Base-by-base conservation (phyloP, 2,888 invertebrate genomes). In the Acrocera orbiculus region DNA sequence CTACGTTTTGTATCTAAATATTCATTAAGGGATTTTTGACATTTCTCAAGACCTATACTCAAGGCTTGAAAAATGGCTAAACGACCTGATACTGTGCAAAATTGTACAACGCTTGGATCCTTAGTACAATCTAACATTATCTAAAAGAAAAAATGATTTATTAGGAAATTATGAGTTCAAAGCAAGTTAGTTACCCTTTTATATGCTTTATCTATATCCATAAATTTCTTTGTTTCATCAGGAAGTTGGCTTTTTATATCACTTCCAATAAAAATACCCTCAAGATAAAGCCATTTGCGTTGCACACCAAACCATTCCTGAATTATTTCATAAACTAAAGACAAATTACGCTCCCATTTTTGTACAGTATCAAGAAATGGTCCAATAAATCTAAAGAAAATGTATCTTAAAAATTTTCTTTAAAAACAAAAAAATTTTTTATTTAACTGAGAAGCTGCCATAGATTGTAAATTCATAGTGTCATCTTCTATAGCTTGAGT, bases 1-100 rank as follows among this genome's bases (percentile, higher is more conserved):
- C 81, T 72, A 29, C 92, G 65, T 58, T 90, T 90, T 1, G 79
- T 74, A 54, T 86, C 86, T 42, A 92, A 63, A 54, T 90, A 92
- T 51, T 89, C 85, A 49, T 83, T 83, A 34, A 92, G 62, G 0
- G 89, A 87, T 54, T 90, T 90, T 58, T 89, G 89, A 56, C 90
- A 90, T 54, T 70, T 76, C 52, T 92, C 90, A 33, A 93, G 62
- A 2, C 82, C 83, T 13, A 63, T 38, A 30, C 75, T 75, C 27
- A 92, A 62, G 28, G 67, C 67, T 47, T 76, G 64, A 40, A 92
- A 76, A 47, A 87, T 85, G 25, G 70, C 65, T 28, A 82, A 63
- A 34, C 87, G 69, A 27, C 83, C 86, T 25, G 66, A 52, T 1
- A 76, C 66, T 24, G 69, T 70, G 52, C 90, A 90, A 46, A 83